Conservation (phyloP, 1,140 invertebrate genomes). For the Theocolax elegans region DNA sequence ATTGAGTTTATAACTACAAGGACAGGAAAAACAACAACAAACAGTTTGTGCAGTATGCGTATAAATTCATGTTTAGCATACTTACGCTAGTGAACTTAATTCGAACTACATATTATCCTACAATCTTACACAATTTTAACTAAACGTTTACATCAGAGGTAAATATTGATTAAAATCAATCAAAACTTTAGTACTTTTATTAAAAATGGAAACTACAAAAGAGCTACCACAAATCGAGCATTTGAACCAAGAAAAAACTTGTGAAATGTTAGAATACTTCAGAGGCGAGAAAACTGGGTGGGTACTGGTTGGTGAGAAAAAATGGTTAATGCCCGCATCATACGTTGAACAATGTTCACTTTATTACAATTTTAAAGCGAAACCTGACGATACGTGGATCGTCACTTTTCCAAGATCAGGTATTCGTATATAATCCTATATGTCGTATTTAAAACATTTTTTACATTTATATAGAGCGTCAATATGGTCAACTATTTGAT, state of each 20-base stretch:
- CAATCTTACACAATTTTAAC: too few relatives aligned
- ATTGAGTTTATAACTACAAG: too few relatives aligned
- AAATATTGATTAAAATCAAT: too few relatives aligned
- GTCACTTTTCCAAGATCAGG: conserved; percentile 80
- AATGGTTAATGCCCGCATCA: conserved; percentile 75
- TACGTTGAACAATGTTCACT: conserved; percentile 70
- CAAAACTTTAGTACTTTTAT: too few relatives aligned
- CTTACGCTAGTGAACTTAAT: too few relatives aligned
- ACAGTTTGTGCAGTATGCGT: too few relatives aligned
- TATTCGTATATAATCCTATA: conserved; percentile 49
- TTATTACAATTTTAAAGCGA: conserved; percentile 76
- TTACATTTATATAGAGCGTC: not conserved
- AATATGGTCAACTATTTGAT: not conserved
- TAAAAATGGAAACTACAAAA: conserved; percentile 8
- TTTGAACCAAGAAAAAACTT: conserved; percentile 47
- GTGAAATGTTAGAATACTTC: conserved; percentile 50
- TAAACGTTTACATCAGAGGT: too few relatives aligned
- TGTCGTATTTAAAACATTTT: not conserved
- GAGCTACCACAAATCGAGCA: conserved; percentile 30
- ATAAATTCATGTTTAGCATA: too few relatives aligned
- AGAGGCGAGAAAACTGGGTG: conserved; percentile 73
- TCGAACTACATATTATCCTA: too few relatives aligned
- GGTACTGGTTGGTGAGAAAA: conserved; percentile 75
- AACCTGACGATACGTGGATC: conserved; percentile 76
- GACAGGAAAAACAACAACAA: too few relatives aligned